Conservation (phyloP, 2,113 vertebrate species). For the Anolis carolinensis region DNA sequence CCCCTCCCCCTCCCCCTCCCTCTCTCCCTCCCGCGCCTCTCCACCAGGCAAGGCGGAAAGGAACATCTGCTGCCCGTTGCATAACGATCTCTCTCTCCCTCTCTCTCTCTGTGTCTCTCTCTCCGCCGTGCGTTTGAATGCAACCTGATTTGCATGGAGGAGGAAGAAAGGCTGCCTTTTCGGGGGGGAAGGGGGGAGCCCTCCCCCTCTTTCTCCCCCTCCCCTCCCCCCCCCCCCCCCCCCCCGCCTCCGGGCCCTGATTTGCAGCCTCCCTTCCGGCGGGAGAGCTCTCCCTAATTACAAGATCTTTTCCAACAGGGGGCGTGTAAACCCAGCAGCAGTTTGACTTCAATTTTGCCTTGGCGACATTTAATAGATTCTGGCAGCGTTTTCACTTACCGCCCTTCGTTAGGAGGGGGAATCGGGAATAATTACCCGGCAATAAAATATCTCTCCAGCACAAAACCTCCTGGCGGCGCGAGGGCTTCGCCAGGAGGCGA, state of each 20-base stretch:
- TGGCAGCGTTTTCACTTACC: conserved; percentile 38
- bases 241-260: conserved; percentile 11
- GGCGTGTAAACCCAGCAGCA: conserved; percentile 37
- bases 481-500: conserved; percentile 28
- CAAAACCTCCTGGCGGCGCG: conserved; percentile 11
- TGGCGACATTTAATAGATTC: conserved; percentile 31
- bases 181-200: neutral
- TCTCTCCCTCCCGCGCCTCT: neutral
- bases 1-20: too few species aligned
- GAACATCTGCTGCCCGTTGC: conserved; percentile 31
- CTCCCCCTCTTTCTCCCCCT: conserved; percentile 1
- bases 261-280: neutral
- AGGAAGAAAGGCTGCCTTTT: conserved; percentile 14
- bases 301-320: conserved; percentile 35
- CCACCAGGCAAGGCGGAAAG: neutral
- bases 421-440: conserved; percentile 37
- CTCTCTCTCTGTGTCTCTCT: neutral
- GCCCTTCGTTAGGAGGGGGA: conserved; percentile 29
- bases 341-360: conserved; percentile 29
- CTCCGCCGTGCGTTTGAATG: conserved; percentile 3
- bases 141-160: conserved; percentile 25
- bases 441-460: conserved; percentile 37
- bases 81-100: neutral
- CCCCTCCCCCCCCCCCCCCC: neutral
- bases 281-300: neutral